phyloP scores from a whole-genome alignment of 2,113 vertebrate genomes.

The Daboia siamensis region DNA sequence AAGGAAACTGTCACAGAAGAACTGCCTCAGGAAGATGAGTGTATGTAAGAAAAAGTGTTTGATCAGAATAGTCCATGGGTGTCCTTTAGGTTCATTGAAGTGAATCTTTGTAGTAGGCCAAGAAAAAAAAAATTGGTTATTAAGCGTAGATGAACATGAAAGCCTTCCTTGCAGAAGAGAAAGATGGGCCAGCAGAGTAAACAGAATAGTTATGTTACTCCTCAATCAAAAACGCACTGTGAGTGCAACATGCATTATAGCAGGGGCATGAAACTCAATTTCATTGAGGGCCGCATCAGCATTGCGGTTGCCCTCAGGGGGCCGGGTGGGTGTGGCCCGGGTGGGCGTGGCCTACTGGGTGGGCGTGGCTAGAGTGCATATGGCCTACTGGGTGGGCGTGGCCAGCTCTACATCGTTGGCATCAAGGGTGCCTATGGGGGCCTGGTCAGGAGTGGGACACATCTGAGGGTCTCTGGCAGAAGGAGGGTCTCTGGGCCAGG shows the following conservation, averaged over 20 bases:
- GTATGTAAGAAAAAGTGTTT: not conserved
- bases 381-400: too few relatives aligned
- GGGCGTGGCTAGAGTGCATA: too few relatives aligned
- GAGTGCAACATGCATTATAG: not conserved
- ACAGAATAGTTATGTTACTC: not conserved
- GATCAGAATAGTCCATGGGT: constrained; percentile 7
- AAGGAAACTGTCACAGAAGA: constrained; percentile 22
- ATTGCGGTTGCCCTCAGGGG: too few relatives aligned
- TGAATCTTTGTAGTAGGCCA: not conserved
- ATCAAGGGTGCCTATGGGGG: too few relatives aligned
- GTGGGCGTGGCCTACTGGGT: too few relatives aligned
- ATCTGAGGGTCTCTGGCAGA: too few relatives aligned
- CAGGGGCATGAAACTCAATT: too few relatives aligned
- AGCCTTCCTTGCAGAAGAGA: not conserved
- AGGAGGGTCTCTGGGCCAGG: too few relatives aligned
- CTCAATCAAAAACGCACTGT: not conserved
- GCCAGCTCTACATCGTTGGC: too few relatives aligned
- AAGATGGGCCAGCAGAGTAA: not conserved
- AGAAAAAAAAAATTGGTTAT: not conserved
- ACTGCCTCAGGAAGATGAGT: constrained; percentile 2
- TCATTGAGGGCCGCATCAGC: too few relatives aligned
- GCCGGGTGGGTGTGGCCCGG: too few relatives aligned
- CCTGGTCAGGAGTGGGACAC: too few relatives aligned
- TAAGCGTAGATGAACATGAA: not conserved
- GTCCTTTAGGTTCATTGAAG: not conserved